Evolutionary conservation across 2,797 vertebrate genomes (phyloP).

Genomic region (Dryobates pubescens): DNA sequence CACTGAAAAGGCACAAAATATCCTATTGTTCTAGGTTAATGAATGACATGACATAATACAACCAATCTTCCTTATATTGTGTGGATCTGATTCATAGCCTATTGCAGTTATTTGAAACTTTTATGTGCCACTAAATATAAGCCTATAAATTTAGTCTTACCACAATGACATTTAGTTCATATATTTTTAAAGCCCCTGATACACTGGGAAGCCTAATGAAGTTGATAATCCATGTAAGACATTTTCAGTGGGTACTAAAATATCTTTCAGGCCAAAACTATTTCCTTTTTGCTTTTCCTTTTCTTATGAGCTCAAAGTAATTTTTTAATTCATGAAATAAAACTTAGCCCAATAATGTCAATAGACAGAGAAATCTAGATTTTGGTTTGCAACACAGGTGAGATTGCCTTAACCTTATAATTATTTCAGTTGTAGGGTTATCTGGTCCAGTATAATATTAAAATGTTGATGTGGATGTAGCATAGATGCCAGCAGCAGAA

Average conservation of each 20-base stretch:
- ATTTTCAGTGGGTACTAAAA: neutral
- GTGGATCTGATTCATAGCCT: neutral
- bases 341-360: neutral
- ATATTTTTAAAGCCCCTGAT: neutral
- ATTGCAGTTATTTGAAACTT: neutral
- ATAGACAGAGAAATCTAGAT: neutral
- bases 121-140: neutral
- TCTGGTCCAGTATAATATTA: neutral
- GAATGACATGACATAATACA: neutral
- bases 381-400: neutral
- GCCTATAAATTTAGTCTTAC: neutral
- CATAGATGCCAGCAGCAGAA: neutral
- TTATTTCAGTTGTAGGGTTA: neutral
- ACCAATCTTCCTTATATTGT: neutral
- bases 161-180: neutral
- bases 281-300: neutral
- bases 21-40: neutral
- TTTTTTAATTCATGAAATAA: neutral
- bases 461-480: neutral
- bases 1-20: slow-evolving; percentile 79
- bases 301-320: neutral
- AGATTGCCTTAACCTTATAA: neutral
- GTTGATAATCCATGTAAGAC: neutral
- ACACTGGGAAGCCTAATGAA: neutral
- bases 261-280: neutral